Base-by-base conservation (phyloP, 2,113 vertebrate genomes). In the Paedocypris sp. region DNA sequence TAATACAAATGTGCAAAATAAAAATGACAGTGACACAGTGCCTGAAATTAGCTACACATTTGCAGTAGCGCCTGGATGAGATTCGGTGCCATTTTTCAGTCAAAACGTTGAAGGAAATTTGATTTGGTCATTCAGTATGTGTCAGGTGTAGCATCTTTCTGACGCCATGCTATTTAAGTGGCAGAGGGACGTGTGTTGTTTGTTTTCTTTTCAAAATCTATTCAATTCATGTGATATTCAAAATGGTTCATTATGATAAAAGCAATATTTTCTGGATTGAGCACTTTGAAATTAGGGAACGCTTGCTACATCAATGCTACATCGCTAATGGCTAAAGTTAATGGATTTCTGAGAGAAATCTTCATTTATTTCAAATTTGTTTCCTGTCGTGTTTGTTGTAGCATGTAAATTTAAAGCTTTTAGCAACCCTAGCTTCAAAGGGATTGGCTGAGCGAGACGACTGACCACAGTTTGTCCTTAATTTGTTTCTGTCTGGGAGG, bases 141-240 rank as follows among this genome's bases (percentile, higher is more conserved):
- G 33, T 62, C 52, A 56, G 45, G 66, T 57, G 19, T 20, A 51
- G 11, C 20, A 20, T 6, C 11, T 12, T 4, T 61, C 54, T 25
- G 26, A 18, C 43, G 43, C 33, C 32, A 58, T 68, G 32, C 43
- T 38, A 58, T n/a, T n/a, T n/a, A n/a, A n/a, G n/a, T n/a, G n/a
- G n/a, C n/a, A n/a, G n/a, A n/a, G n/a, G n/a, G n/a, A n/a, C n/a
- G n/a, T n/a, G n/a, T n/a, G n/a, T n/a, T n/a, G n/a, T n/a, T n/a
- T n/a, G n/a, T n/a, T n/a, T n/a, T n/a, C n/a, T n/a, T n/a, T n/a
- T n/a, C n/a, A n/a, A n/a, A n/a, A n/a, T n/a, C n/a, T n/a, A n/a
- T n/a, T n/a, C n/a, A n/a, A n/a, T n/a, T n/a, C n/a, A n/a, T n/a
- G n/a, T n/a, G n/a, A n/a, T n/a, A n/a, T n/a, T n/a, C n/a, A n/a